Evolutionary conservation across 2,113 vertebrate genomes (phyloP).

Genomic region (Azemiops feae): DNA sequence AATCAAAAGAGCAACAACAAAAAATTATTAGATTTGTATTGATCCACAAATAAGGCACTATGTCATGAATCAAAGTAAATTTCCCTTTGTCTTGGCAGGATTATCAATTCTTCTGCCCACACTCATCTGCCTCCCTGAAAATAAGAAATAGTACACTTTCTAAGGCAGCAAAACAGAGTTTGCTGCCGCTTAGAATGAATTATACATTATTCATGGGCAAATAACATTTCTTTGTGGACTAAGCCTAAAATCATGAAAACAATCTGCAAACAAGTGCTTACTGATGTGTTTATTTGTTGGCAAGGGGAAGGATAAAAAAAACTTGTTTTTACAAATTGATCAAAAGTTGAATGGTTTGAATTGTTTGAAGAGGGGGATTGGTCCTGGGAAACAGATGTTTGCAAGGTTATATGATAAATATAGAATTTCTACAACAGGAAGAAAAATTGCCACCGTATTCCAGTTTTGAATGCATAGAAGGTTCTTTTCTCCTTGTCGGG

Average conservation of each 20-base stretch:
- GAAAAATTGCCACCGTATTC: neutral
- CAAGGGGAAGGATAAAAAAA: slow-evolving; percentile 10
- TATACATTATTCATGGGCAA: slow-evolving; percentile 60
- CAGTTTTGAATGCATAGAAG: slow-evolving; percentile 6
- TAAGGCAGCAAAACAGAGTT: slow-evolving; percentile 58
- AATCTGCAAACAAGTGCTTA: slow-evolving; percentile 55
- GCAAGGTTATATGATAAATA: slow-evolving; percentile 24
- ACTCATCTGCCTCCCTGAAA: slow-evolving; percentile 52
- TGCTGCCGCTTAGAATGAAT: slow-evolving; percentile 67
- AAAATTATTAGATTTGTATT: slow-evolving; percentile 62
- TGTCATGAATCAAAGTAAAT: slow-evolving; percentile 59
- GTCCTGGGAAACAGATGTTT: neutral
- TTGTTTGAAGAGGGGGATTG: neutral
- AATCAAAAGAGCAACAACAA: slow-evolving; percentile 49
- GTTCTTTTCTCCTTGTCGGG: neutral
- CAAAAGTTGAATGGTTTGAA: slow-evolving; percentile 4
- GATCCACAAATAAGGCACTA: slow-evolving; percentile 65
- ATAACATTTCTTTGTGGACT: slow-evolving; percentile 56
- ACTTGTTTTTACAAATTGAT: slow-evolving; percentile 18
- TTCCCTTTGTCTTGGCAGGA: slow-evolving; percentile 51
- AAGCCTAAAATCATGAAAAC: slow-evolving; percentile 59
- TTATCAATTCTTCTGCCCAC: slow-evolving; percentile 41
- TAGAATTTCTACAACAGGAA: slow-evolving; percentile 12
- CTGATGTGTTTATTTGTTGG: slow-evolving; percentile 21
- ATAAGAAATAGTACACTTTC: slow-evolving; percentile 63